Percentiles rank a stretch among this genome's conserved stretches.
phyloP scores from a whole-genome alignment of 2,888 invertebrate species.

The Spodoptera picta region DNA sequence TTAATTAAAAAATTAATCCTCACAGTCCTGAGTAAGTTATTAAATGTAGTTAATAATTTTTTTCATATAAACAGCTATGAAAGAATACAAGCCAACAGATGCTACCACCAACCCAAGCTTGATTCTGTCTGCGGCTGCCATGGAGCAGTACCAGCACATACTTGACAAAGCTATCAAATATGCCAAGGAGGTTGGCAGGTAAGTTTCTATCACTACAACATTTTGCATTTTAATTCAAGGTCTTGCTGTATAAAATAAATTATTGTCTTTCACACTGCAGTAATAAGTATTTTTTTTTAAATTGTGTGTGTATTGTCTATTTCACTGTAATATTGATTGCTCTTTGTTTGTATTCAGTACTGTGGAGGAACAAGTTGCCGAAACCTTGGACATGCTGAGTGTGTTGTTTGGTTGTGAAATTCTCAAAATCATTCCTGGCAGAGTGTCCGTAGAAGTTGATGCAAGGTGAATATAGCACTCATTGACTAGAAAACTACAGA shows the following conservation, averaged over 20 bases:
- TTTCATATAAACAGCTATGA: conserved; percentile 92
- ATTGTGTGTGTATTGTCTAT: no score
- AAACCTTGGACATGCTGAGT: conserved; percentile 97
- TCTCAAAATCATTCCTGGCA: conserved; percentile 98
- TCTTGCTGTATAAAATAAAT: not conserved
- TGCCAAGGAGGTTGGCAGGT: conserved; percentile 89
- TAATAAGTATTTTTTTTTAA: no score
- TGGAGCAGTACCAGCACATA: conserved; percentile 97
- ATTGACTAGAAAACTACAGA: not conserved
- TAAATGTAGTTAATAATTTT: no score
- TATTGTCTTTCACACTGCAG: not conserved
- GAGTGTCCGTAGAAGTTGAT: conserved; percentile 99
- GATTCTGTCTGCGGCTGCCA: conserved; percentile 97
- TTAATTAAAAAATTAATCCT: no score
- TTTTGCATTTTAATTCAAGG: not conserved
- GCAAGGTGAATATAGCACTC: conserved; percentile 90
- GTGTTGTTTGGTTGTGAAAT: conserved; percentile 99
- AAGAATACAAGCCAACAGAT: conserved; percentile 98
- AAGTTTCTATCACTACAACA: conserved; percentile 19
- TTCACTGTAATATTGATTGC: not conserved
- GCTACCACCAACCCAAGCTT: conserved; percentile 99
- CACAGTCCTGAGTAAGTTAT: no score
- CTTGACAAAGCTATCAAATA: conserved; percentile 97
- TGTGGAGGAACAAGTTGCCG: conserved; percentile 92
- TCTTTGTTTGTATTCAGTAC: conserved; percentile 81